Conservation (phyloP, 2,797 vertebrate genomes). For the Pampus argenteus region DNA sequence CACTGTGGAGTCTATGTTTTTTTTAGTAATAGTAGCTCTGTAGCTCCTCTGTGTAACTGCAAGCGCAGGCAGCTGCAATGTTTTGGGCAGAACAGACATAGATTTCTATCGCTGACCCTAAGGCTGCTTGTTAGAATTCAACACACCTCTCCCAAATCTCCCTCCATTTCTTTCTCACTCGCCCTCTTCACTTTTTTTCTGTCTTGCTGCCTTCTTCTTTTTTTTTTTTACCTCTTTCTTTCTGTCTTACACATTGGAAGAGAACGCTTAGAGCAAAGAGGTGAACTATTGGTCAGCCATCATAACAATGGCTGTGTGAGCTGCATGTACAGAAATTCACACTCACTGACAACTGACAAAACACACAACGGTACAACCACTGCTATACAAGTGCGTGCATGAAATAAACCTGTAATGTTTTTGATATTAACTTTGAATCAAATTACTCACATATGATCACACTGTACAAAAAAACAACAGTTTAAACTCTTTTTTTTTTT, state of each 20-base stretch:
- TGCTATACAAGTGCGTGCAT: neutral
- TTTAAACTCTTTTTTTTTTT: neutral
- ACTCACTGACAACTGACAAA: slow-evolving; percentile 20
- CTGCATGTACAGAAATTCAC: slow-evolving; percentile 20
- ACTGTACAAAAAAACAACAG: no score
- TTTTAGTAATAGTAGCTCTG: slow-evolving; percentile 57
- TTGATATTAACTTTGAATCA: slow-evolving; percentile 6
- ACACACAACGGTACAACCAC: neutral
- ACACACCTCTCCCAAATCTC: slow-evolving; percentile 60
- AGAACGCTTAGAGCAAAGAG: slow-evolving; percentile 51
- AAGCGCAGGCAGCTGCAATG: slow-evolving; percentile 70
- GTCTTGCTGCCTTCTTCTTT: slow-evolving; percentile 11
- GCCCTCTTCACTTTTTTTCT: slow-evolving; percentile 26
- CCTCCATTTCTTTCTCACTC: slow-evolving; percentile 27
- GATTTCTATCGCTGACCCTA: slow-evolving; percentile 76
- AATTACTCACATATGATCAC: neutral
- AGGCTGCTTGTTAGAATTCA: slow-evolving; percentile 78
- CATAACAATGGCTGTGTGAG: slow-evolving; percentile 53
- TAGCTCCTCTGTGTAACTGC: slow-evolving; percentile 64
- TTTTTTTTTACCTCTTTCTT: neutral
- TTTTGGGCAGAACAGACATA: slow-evolving; percentile 77
- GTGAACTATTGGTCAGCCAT: slow-evolving; percentile 67
- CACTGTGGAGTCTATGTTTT: slow-evolving; percentile 65
- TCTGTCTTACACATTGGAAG: slow-evolving; percentile 49
- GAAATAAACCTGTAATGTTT: neutral